Base-by-base conservation (phyloP, 2,888 invertebrate genomes). In the Tenthredo scrophulariae region DNA sequence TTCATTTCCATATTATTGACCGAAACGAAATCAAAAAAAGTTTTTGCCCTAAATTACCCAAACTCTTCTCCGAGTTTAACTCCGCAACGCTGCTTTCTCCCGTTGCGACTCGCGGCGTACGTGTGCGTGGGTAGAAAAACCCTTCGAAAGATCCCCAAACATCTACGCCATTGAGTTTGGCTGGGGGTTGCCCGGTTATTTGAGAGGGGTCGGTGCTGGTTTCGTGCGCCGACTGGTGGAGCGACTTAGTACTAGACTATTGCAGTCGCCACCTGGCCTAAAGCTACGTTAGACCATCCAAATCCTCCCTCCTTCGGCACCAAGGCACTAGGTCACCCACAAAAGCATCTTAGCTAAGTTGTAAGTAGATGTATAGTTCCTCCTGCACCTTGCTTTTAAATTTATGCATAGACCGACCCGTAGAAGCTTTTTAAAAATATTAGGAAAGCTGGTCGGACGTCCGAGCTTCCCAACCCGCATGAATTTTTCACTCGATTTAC, bases 251-350 rank as follows among this genome's bases (percentile, higher is more conserved):
- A 92, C 91, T 91, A 91, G 77, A 84, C 75, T 83, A 86, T 88
- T 90, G 87, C 91, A 91, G 90, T 91, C 88, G 88, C 88, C 89
- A 89, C 90, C 89, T 88, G 89, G 89, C 88, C 89, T 87, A 91
- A 92, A 92, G 90, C 87, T 90, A 87, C 87, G 87, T 29, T 83
- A 83, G 83, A 83, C 67, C 83, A 83, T 70, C 67, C 65, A 67
- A 83, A 83, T 83, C 65, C 83, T 83, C 65, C 83, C 83, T 65
- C 79, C 83, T 83, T 83, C 83, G 83, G 37, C 67, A 83, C 67
- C 83, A 46, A 83, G 83, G 65, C 83, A 67, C 79, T 80, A 80
- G 79, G 79, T 80, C 79, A 62, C 58, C 79, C 79, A 37, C 79
- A 58, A 80, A 79, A 80, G 37, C 79, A 62, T 80, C 79, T 80